These are phyloP conservation scores for Drosophila mettleri DNA, from an alignment of 2,888 invertebrate species.

Conservation along the genomic window DNA sequence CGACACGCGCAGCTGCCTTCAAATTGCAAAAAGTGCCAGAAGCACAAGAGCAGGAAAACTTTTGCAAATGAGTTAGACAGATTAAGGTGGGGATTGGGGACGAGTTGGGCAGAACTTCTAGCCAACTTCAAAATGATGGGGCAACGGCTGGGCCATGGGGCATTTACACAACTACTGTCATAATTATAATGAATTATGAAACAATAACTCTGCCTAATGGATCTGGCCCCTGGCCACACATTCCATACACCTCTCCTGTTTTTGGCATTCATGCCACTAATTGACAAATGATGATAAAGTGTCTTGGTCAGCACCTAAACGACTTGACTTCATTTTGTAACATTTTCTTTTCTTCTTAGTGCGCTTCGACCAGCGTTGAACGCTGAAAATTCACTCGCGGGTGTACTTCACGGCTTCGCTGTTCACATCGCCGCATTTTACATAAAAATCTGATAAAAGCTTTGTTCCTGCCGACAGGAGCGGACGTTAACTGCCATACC, in stretches of 20 bases:
- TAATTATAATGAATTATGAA: conserved; percentile 76
- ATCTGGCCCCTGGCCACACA: conserved; percentile 42
- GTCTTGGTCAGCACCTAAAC: conserved; percentile 51
- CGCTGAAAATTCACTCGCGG: conserved; percentile 2
- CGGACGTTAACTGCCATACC: conserved; percentile 73
- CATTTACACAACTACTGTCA: conserved; percentile 63
- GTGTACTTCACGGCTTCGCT: conserved; percentile 14
- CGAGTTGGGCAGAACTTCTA: conserved; percentile 22
- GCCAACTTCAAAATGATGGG: conserved; percentile 56
- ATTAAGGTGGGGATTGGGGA: background rate
- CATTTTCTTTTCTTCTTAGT: conserved; percentile 44
- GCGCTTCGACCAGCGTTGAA: conserved; percentile 25
- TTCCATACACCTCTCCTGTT: conserved; percentile 6
- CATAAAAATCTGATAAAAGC: conserved; percentile 73
- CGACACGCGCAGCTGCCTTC: conserved; percentile 47
- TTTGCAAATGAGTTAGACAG: conserved; percentile 53
- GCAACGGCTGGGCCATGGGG: conserved; percentile 22
- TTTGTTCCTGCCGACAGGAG: conserved; percentile 72
- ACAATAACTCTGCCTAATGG: conserved; percentile 64
- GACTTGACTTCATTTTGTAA: conserved; percentile 47
- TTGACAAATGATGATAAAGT: conserved; percentile 80
- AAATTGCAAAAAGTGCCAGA: conserved; percentile 65
- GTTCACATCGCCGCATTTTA: conserved; percentile 47
- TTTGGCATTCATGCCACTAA: conserved; percentile 62
- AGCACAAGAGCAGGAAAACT: conserved; percentile 46